Evolutionary conservation across 2,888 invertebrate species (phyloP).

Genomic region (Bombyx huttoni): DNA sequence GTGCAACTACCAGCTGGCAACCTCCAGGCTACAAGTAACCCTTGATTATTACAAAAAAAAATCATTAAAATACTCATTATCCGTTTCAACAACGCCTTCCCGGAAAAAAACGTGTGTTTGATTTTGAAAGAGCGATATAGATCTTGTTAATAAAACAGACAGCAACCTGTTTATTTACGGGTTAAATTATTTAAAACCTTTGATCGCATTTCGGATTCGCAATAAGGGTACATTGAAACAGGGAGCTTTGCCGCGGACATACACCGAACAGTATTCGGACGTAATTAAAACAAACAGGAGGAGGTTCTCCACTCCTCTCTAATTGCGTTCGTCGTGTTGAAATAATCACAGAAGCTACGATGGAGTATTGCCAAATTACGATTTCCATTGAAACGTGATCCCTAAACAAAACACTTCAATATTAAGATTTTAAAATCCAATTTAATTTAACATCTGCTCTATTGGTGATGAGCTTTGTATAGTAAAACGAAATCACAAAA

Average conservation of each 20-base stretch:
- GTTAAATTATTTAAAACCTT: conserved; percentile 16
- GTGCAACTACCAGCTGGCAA: no score
- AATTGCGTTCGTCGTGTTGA: conserved; percentile 65
- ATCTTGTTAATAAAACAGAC: background rate
- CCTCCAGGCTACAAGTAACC: no score
- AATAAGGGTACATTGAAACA: conserved; percentile 5
- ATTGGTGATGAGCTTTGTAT: background rate
- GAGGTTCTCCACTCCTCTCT: conserved; percentile 62
- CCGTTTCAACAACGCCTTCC: no score
- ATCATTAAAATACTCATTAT: no score
- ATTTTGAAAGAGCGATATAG: background rate
- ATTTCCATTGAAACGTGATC: background rate
- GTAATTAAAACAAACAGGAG: conserved; percentile 71
- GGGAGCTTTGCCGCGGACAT: conserved; percentile 22
- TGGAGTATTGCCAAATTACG: conserved; percentile 24
- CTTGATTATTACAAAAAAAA: no score
- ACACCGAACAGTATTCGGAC: conserved; percentile 48
- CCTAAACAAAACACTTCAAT: background rate
- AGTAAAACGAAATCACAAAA: no score
- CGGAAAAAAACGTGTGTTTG: background rate
- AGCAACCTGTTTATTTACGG: background rate
- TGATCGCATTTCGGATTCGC: conserved; percentile 42
- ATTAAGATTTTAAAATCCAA: background rate
- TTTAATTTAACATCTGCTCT: background rate
- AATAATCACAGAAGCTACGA: conserved; percentile 59